Base-by-base conservation (phyloP, 2,113 vertebrate genomes). In the Anser cygnoides region DNA sequence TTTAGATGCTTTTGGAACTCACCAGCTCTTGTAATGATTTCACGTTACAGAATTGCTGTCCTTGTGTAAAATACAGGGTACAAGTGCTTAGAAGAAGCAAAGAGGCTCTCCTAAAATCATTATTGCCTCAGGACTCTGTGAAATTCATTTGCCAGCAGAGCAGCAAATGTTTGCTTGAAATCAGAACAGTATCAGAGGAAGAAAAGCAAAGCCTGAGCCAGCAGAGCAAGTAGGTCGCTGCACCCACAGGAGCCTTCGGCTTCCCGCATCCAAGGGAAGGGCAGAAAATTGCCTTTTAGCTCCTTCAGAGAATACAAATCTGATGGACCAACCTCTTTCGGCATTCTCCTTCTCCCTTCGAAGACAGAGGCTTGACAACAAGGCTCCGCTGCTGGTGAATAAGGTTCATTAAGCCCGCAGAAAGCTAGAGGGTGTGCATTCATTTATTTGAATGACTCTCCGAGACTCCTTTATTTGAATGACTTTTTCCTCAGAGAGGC, bases 371-470 rank as follows among this genome's bases (percentile, higher is more conserved):
- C 59, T 73, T 82, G 81, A 91, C 93, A 91, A 66, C 87, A 92
- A 87, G 91, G 77, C 68, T 87, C 74, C 87, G 81, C 92, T 95
- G 29, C 78, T 89, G 71, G 66, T 95, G 92, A 92, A 84, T 39
- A 83, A 86, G 96, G 94, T 91, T 96, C 96, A 95, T 97, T 97
- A 96, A 95, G 81, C 91, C 89, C 3, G 0, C 71, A 96, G 92
- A 96, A 96, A 96, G 95, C 81, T 95, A 73, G 92, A 97, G 96
- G 95, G 92, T 96, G 95, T 94, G 94, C 96, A 95, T 94, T 96
- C 92, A 96, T 97, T 96, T 96, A 91, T 95, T 97, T 96, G 95
- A 97, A 94, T 82, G 90, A 94, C 95, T 97, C 84, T 93, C 7
- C 0, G 74, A 87, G 92, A 91, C 94, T 93, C 74, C 95, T 96